Evolutionary conservation across 2,888 invertebrate species (phyloP).

Genomic region (Litoditis marina): DNA sequence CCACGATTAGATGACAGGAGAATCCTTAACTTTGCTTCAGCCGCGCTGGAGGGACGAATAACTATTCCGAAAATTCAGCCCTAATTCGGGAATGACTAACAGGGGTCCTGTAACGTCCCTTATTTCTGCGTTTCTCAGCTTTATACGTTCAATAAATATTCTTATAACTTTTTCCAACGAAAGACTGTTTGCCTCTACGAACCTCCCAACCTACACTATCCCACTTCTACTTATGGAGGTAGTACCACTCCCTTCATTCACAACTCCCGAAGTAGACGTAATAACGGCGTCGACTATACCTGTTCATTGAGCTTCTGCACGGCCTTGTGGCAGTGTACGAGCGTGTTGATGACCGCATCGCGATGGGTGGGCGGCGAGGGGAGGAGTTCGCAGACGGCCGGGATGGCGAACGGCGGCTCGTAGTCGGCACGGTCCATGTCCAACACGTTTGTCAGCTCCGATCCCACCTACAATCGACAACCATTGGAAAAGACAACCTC

Average conservation of each 20-base stretch:
- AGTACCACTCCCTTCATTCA: no score
- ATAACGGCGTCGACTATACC: conserved; percentile 40
- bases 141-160: no score
- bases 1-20: no score
- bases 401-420: conserved; percentile 84
- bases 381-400: conserved; percentile 73
- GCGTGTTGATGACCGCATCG: conserved; percentile 90
- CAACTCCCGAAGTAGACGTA: no score
- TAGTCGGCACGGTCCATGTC: conserved; percentile 85
- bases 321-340: conserved; percentile 96
- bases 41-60: no score
- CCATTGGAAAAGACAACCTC: background rate
- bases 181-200: no score
- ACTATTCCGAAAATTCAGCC: no score
- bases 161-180: no score
- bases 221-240: background rate
- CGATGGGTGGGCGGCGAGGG: conserved; percentile 52
- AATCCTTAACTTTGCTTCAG: background rate
- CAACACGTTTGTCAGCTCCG: conserved; percentile 90
- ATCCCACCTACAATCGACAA: conserved; percentile 69
- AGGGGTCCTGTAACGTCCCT: background rate
- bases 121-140: no score
- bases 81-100: background rate
- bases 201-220: no score
- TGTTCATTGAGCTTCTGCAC: conserved; percentile 84